Percentiles rank a stretch among this genome's conserved stretches.
These are phyloP conservation scores for Eublepharis macularius DNA, from an alignment of 2,113 vertebrate genomes.

Conservation along the genomic window DNA sequence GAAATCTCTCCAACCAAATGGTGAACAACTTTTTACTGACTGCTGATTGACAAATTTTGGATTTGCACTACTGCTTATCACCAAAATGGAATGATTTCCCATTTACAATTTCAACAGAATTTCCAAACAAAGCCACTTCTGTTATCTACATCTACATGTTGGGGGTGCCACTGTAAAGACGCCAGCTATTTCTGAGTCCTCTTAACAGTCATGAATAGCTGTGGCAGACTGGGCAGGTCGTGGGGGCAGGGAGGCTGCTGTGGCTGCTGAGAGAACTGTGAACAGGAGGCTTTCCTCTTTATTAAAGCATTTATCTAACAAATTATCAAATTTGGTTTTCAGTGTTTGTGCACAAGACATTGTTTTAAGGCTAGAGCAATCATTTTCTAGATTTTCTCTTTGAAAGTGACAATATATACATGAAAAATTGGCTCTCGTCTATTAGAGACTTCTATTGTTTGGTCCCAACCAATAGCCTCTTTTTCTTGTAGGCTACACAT, in stretches of 20 bases:
- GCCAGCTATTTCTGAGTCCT: not conserved
- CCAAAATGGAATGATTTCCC: not conserved
- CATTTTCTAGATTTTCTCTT: not conserved
- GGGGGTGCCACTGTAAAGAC: not conserved
- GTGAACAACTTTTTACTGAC: not conserved
- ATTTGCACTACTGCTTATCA: not conserved
- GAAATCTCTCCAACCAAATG: not conserved
- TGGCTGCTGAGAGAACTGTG: not conserved
- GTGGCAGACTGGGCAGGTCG: not conserved
- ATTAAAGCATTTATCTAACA: not conserved
- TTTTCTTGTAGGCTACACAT: not conserved
- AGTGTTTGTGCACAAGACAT: not conserved
- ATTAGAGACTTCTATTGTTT: not conserved
- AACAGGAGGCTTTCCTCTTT: not conserved
- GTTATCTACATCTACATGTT: not conserved
- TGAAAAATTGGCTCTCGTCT: not conserved
- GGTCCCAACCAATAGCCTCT: not conserved
- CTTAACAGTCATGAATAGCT: not conserved
- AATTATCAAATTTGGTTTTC: not conserved
- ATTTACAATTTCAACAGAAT: not conserved
- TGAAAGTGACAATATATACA: not conserved
- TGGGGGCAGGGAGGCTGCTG: not conserved
- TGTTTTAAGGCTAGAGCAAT: not conserved
- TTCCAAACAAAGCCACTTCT: not conserved
- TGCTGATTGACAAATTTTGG: not conserved